Percentiles rank a stretch among this genome's conserved stretches.
phyloP scores from a whole-genome alignment of 2,888 invertebrate species.

The Helicoverpa assulta region DNA sequence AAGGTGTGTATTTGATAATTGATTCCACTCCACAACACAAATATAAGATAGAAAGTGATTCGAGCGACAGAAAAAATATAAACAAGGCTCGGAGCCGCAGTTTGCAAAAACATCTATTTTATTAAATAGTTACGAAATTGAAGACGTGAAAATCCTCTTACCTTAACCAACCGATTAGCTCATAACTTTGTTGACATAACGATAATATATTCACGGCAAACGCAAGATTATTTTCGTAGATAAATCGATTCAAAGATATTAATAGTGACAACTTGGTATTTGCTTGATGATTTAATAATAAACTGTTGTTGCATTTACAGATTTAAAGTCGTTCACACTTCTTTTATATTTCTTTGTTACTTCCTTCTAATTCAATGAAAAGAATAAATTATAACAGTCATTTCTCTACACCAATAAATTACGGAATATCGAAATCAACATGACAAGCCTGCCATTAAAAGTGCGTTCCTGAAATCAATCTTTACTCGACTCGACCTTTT shows the following conservation, averaged over 20 bases:
- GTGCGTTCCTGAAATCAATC: conserved; percentile 67
- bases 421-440: conserved; percentile 77
- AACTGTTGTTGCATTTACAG: conserved; percentile 26
- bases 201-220: conserved; percentile 81
- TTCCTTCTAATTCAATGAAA: conserved; percentile 38
- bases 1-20: conserved; percentile 4
- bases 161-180: conserved; percentile 78
- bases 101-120: conserved; percentile 28
- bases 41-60: conserved; percentile 52
- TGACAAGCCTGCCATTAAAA: conserved; percentile 84
- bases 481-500: conserved; percentile 3
- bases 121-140: conserved; percentile 25
- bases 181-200: conserved; percentile 84
- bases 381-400: conserved; percentile 58
- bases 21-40: conserved; percentile 37
- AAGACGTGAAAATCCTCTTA: conserved; percentile 62
- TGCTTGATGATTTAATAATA: conserved; percentile 49
- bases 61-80: conserved; percentile 56
- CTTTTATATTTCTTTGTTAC: conserved; percentile 35
- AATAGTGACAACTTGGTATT: conserved; percentile 66
- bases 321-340: conserved; percentile 29
- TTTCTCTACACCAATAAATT: conserved; percentile 67
- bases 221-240: conserved; percentile 78
- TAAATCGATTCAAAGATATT: conserved; percentile 84
- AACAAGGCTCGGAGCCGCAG: conserved; percentile 48